Base-by-base conservation (phyloP, 2,888 invertebrate species). In the Drosophila pullipes region DNA sequence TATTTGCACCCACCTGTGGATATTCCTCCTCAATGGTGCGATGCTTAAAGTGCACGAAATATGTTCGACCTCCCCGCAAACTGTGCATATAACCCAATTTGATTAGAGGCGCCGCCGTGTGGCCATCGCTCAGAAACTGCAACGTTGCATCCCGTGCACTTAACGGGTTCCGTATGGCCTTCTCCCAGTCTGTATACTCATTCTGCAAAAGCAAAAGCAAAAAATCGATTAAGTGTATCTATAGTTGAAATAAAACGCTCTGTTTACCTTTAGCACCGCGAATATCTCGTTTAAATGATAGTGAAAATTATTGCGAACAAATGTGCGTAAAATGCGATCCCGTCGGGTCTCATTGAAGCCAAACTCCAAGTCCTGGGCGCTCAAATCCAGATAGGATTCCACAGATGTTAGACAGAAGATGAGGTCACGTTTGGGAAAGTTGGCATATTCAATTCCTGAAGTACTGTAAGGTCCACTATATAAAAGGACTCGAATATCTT, bases 181-280 rank as follows among this genome's bases (percentile, higher is more conserved):
- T 95, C 93, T 97, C 98, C 98, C 99, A 99, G 93, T 99, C 98
- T 71, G 98, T 98, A 94, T 99, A 99, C 94, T 99, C 98, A 93
- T 99, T 98, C 94, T 97, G 95, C 60, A 31, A 25, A 25, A 3
- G 28, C 33, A 35, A 35, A 35, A 35, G 0, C 13, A 35, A 13
- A n/a, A 4, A 22, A 31, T 6, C 31, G 28, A n/a, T 30, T n/a
- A 39, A 39, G 28, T 9, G 6, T 22, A 6, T 11, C 18, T 4
- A 16, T 6, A 9, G 44, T 50, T 10, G 11, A 31, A 25, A 25
- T 44, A 22, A 13, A 7, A 7, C 9, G 28, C 25, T 11, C 6
- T 16, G 18, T 74, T 82, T 60, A 94, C 94, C 93, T 95, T 95
- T 86, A 99, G 95, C 63, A 98, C 98, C 62, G 98, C 98, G 94